Evolutionary conservation across 2,113 vertebrate genomes (phyloP).

Genomic region (Phrynocephalus versicolor): DNA sequence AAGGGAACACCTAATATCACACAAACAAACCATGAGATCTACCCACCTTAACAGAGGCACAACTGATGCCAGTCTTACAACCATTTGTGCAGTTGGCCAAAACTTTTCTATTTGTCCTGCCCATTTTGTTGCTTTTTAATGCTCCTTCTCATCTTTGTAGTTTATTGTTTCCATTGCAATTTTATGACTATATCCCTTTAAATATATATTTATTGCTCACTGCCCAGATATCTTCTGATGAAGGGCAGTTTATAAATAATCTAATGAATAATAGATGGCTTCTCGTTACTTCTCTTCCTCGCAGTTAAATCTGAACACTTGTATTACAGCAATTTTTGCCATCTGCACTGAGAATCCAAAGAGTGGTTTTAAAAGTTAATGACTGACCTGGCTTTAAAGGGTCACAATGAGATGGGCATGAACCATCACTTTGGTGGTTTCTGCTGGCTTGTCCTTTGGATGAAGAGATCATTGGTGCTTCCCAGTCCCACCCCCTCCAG

Average conservation of each 20-base stretch:
- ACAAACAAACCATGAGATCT: neutral
- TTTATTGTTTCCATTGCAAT: neutral
- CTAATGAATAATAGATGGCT: neutral
- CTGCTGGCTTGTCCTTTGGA: neutral
- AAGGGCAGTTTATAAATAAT: neutral
- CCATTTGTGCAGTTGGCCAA: neutral
- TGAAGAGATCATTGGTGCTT: too few species aligned
- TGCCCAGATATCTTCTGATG: neutral
- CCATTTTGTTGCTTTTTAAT: neutral
- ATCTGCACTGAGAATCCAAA: neutral
- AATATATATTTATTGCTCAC: neutral
- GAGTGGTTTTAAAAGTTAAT: neutral
- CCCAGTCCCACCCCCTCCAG: too few species aligned
- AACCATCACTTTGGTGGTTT: too few species aligned
- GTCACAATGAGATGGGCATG: too few species aligned
- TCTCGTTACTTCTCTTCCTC: neutral
- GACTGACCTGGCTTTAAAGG: neutral
- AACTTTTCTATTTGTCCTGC: neutral
- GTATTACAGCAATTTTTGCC: neutral
- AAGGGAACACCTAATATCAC: too few species aligned
- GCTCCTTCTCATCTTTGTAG: neutral
- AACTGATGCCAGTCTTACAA: neutral
- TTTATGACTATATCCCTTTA: neutral
- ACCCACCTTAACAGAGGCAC: neutral
- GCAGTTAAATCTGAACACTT: neutral